A percentile compares a stretch with the other conserved stretches of the same genome.
Conservation (phyloP, 2,888 invertebrate species). For the Ormyrus rosae region DNA sequence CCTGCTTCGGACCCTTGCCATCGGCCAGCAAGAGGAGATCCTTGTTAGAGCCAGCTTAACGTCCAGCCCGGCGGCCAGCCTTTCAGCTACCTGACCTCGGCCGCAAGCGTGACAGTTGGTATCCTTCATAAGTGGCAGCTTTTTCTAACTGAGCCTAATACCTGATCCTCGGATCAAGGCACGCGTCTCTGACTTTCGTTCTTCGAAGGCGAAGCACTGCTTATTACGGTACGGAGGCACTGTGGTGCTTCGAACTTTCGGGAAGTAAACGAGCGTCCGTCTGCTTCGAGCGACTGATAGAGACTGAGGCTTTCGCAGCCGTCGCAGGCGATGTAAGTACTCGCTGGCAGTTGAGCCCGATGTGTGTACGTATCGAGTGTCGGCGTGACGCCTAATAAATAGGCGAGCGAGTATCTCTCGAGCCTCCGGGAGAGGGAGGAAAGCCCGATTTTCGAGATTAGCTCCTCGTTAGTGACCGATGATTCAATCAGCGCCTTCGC, state of each 20-base stretch:
- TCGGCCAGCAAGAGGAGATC: neutral
- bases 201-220: too few species aligned
- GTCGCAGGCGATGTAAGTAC: conserved; percentile 13
- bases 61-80: conserved; percentile 42
- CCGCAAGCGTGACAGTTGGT: neutral
- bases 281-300: neutral
- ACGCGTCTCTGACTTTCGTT: too few species aligned
- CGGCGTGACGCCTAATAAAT: neutral
- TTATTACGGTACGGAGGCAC: too few species aligned
- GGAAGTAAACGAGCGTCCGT: neutral
- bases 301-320: neutral
- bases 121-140: conserved; percentile 51
- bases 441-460: too few species aligned
- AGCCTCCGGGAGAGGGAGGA: neutral
- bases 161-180: too few species aligned
- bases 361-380: neutral
- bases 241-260: too few species aligned
- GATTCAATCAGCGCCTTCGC: too few species aligned
- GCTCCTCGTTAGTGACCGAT: too few species aligned
- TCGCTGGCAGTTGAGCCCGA: neutral
- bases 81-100: neutral
- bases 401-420: neutral
- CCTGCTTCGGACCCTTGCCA: conserved; percentile 28
- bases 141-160: neutral
- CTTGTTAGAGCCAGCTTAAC: conserved; percentile 13